Evolutionary conservation across 2,113 vertebrate genomes (phyloP), one percentile per base, ranked within the genome.

Genomic region (Epinephelus cyanopodus): DNA sequence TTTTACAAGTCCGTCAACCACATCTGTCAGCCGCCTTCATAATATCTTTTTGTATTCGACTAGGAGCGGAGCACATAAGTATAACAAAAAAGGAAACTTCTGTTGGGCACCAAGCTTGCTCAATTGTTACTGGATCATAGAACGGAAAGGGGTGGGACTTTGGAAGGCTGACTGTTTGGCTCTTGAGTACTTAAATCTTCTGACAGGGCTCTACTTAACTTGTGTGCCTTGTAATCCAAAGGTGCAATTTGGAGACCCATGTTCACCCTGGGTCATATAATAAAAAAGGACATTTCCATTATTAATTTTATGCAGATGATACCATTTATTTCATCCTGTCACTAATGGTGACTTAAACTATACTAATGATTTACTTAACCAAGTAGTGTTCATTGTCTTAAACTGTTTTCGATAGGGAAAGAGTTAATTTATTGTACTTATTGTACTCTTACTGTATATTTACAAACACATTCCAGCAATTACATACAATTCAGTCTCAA

Each of bases 401-500:
- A 61, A 33, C 42, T 52, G 6, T 29, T 58, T 14, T 42, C 19
- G 37, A 33, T 9, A 13, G 12, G 42, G 4, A 56, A 56, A 60
- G 1, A 67, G 1, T 13, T 9, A 42, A 6, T 42, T 48, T 8
- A 27, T 25, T 77, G 8, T 33, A 62, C 37, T 57, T 45, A 45
- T 48, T 48, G 47, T 74, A 68, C n/a, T n/a, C n/a, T n/a, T n/a
- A n/a, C n/a, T n/a, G n/a, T 66, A 5, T 57, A 27, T 58, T 33
- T 33, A 9, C n/a, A 58, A 12, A 39, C 10, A 66, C 27, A 77
- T 70, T 64, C 8, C 18, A 54, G 60, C 45, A 68, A 60, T 47
- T 64, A 52, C 39, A 53, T 68, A 27, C n/a, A 64, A 42, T 71
- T 75, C 11, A 58, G 47, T 67, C 25, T 47, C 14, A 69, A 86